phyloP scores from a whole-genome alignment of 92 coral and sea anemone genomes.

The Palythoa grandis region DNA sequence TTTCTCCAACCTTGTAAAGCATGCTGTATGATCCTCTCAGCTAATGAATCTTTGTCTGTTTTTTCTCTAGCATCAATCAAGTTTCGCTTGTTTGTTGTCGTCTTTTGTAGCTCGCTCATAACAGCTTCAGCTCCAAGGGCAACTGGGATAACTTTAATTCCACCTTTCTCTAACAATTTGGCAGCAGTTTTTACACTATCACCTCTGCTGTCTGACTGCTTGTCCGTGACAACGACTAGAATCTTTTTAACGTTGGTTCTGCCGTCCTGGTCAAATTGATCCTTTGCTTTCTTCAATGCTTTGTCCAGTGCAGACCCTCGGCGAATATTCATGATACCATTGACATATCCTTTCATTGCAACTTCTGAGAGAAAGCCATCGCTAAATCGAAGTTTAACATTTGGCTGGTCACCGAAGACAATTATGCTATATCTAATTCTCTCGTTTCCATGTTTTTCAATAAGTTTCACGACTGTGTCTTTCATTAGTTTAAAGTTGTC shows the following conservation, averaged over 20 bases:
- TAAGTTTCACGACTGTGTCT: conserved; percentile 31
- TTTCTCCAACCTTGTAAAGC: conserved; percentile 28
- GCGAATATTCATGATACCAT: conserved; percentile 58
- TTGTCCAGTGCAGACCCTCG: conserved; percentile 60
- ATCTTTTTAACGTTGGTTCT: conserved; percentile 35
- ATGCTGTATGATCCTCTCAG: conserved; percentile 44
- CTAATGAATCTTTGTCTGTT: conserved; percentile 47
- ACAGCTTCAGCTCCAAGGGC: conserved; percentile 53
- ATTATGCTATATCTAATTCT: conserved; percentile 48
- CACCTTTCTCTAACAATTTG: conserved; percentile 26
- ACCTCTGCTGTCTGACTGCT: conserved; percentile 22
- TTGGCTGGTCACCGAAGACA: conserved; percentile 47
- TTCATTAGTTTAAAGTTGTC: conserved; percentile 34
- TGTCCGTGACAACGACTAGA: conserved; percentile 51
- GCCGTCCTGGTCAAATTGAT: conserved; percentile 31
- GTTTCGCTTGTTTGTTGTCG: conserved; percentile 40
- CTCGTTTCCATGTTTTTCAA: conserved; percentile 46
- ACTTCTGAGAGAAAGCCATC: conserved; percentile 40
- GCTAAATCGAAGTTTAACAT: conserved; percentile 53
- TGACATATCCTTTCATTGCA: conserved; percentile 56
- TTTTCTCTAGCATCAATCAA: conserved; percentile 45
- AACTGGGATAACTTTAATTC: conserved; percentile 45
- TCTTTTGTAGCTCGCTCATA: conserved; percentile 25
- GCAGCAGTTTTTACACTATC: conserved; percentile 40
- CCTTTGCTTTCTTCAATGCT: conserved; percentile 47